phyloP scores from a whole-genome alignment of 2,888 invertebrate species.

The Teleiodes luculella region DNA sequence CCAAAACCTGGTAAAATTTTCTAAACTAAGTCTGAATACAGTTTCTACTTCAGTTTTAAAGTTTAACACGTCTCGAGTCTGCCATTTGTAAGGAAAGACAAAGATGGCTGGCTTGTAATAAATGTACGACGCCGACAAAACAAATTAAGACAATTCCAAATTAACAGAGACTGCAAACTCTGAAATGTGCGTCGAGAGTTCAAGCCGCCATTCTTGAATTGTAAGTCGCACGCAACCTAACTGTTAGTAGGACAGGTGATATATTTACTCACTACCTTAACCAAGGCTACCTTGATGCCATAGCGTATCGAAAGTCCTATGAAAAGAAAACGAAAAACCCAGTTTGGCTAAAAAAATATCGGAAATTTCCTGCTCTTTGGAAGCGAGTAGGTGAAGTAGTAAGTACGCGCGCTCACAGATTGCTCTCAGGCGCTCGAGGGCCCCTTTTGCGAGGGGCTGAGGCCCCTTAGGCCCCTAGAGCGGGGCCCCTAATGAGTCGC shows the following conservation, averaged over 20 bases:
- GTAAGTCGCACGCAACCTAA: constrained; percentile 41
- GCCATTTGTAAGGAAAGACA: constrained; percentile 37
- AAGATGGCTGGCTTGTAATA: constrained; percentile 51
- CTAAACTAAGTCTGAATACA: too few species aligned
- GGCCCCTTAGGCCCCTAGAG: constrained; percentile 61
- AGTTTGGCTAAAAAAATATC: too few species aligned
- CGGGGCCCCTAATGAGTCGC: constrained; percentile 75
- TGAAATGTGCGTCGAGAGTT: constrained; percentile 52
- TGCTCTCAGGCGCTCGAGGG: constrained; percentile 60
- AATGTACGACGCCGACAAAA: constrained; percentile 59
- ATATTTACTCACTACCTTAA: constrained; percentile 28
- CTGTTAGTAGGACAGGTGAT: constrained; percentile 33
- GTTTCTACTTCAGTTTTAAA: neutral
- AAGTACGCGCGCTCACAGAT: constrained; percentile 58
- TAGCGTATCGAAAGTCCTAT: constrained; percentile 29
- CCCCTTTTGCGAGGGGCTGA: constrained; percentile 62
- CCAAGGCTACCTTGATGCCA: constrained; percentile 23
- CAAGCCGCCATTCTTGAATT: constrained; percentile 43
- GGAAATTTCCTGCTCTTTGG: constrained; percentile 31
- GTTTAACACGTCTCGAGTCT: constrained; percentile 16
- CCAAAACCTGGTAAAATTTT: too few species aligned
- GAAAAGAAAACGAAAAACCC: constrained; percentile 12
- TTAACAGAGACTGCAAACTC: constrained; percentile 65
- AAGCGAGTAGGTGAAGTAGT: constrained; percentile 39
- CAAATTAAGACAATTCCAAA: constrained; percentile 73